phyloP scores from a whole-genome alignment of 2,888 invertebrate genomes.

The Aradus depressus region DNA sequence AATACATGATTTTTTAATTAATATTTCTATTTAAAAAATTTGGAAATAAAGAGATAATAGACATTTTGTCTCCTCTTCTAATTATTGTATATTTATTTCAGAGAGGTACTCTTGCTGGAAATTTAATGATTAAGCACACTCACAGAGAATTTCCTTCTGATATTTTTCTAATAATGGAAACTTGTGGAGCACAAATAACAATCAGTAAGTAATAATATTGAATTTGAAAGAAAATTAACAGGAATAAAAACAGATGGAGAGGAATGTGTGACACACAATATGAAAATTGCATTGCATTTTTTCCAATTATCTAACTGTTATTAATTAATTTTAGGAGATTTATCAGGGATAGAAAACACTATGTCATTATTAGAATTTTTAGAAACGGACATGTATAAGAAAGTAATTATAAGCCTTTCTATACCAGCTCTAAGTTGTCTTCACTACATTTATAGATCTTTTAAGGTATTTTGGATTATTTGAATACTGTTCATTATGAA shows the following conservation, averaged over 20 bases:
- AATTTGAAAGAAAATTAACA: too few species aligned
- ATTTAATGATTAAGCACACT: conserved; percentile 53
- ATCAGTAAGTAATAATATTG: conserved; percentile 30
- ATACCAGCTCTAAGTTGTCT: conserved; percentile 44
- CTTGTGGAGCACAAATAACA: conserved; percentile 33
- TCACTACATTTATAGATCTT: conserved; percentile 47
- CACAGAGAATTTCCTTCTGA: conserved; percentile 60
- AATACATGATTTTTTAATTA: too few species aligned
- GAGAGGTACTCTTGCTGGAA: conserved; percentile 53
- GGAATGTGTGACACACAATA: not conserved
- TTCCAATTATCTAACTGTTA: not conserved
- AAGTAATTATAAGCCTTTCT: conserved; percentile 49
- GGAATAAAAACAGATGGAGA: not conserved
- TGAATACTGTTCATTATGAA: too few species aligned
- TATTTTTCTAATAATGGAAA: conserved; percentile 47
- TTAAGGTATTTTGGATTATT: too few species aligned
- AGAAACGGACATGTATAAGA: conserved; percentile 48
- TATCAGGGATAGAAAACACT: conserved; percentile 13
- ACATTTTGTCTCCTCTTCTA: too few species aligned
- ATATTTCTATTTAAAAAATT: too few species aligned
- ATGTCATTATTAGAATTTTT: conserved; percentile 44
- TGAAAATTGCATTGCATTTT: too few species aligned
- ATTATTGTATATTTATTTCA: too few species aligned
- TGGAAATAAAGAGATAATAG: too few species aligned
- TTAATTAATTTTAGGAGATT: conserved; percentile 20